Percentiles rank a stretch among this genome's conserved stretches.
phyloP scores from a whole-genome alignment of 1,140 invertebrate species.

The Branchinecta lindahli region DNA sequence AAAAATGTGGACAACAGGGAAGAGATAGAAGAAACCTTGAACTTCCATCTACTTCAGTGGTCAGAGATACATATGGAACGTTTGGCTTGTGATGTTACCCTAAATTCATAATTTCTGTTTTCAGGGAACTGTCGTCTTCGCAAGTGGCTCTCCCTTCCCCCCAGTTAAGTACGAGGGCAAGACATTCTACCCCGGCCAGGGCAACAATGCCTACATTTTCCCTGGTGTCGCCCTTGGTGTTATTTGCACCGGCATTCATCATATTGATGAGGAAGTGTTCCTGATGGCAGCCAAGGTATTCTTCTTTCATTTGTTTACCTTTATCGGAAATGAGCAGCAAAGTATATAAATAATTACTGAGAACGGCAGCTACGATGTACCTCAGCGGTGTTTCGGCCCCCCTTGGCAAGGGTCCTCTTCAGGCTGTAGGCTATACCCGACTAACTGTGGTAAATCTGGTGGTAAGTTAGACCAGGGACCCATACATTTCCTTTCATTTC shows the following conservation, averaged over 20 bases:
- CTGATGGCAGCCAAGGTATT: slow-evolving; percentile 64
- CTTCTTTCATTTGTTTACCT: slow-evolving; percentile 18
- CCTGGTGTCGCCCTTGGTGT: slow-evolving; percentile 82
- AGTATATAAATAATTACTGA: background rate
- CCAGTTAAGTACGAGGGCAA: slow-evolving; percentile 59
- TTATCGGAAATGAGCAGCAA: slow-evolving; percentile 16
- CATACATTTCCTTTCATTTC: too few species aligned
- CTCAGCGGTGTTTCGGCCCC: background rate
- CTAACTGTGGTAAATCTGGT: too few species aligned
- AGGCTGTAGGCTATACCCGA: too few species aligned
- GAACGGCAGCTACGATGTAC: background rate
- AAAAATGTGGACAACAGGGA: too few species aligned
- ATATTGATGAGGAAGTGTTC: slow-evolving; percentile 79
- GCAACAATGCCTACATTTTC: slow-evolving; percentile 95
- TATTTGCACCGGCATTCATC: slow-evolving; percentile 65
- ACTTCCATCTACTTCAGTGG: too few species aligned
- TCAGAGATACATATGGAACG: too few species aligned
- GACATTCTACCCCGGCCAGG: slow-evolving; percentile 73
- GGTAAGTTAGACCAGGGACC: too few species aligned
- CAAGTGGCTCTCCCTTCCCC: slow-evolving; percentile 79
- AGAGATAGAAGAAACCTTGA: too few species aligned
- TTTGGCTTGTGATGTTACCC: too few species aligned
- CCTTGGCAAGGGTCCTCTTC: too few species aligned
- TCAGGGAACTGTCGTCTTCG: slow-evolving; percentile 73
- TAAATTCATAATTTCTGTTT: slow-evolving; percentile 20